phyloP scores from a whole-genome alignment of 2,113 vertebrate genomes.

The Perca flavescens region DNA sequence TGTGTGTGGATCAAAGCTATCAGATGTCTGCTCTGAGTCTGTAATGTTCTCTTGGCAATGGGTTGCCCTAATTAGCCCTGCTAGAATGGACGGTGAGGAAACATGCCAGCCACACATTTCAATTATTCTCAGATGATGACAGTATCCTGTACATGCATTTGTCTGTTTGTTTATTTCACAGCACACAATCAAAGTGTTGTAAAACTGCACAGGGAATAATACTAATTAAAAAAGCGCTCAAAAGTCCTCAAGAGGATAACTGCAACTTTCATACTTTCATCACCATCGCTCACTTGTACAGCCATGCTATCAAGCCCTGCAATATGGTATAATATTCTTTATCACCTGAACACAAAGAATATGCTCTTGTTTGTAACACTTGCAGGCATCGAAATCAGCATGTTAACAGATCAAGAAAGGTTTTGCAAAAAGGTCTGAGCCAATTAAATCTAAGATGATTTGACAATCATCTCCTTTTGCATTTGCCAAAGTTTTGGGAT shows the following conservation, averaged over 20 bases:
- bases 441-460: slow-evolving; percentile 3
- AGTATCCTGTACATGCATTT: slow-evolving; percentile 65
- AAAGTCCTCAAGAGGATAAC: slow-evolving; percentile 56
- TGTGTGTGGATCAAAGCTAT: slow-evolving; percentile 79
- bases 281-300: not conserved
- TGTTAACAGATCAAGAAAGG: not conserved
- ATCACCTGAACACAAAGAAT: not conserved
- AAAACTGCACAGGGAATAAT: slow-evolving; percentile 68
- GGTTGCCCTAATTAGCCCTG: slow-evolving; percentile 77
- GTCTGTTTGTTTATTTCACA: slow-evolving; percentile 64
- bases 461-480: slow-evolving; percentile 10
- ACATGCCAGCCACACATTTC: slow-evolving; percentile 78
- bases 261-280: slow-evolving; percentile 61
- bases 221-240: slow-evolving; percentile 71
- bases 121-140: slow-evolving; percentile 76
- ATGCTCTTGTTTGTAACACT: not conserved
- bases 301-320: not conserved
- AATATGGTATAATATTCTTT: not conserved
- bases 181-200: slow-evolving; percentile 66
- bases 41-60: slow-evolving; percentile 71
- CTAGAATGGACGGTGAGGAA: slow-evolving; percentile 71
- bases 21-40: slow-evolving; percentile 65
- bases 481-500: slow-evolving; percentile 31
- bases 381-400: not conserved
- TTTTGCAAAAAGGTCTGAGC: not conserved